Evolutionary conservation across 2,888 invertebrate species (phyloP), one percentile per base, ranked within the genome.

Genomic region (Melikaiella ostensackeni): DNA sequence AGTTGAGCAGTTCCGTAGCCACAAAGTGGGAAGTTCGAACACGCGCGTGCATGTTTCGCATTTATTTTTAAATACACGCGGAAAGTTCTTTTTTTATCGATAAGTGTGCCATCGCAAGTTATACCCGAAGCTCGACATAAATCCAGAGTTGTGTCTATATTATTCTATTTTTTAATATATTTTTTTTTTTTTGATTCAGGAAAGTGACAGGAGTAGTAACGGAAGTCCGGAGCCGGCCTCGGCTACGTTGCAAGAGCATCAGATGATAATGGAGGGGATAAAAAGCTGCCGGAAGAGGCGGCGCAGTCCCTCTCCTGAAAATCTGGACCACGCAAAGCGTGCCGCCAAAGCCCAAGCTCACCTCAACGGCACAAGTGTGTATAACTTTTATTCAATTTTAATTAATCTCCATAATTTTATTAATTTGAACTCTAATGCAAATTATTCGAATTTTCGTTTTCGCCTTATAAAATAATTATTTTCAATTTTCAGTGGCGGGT

Each of bases 331-430:
- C 73, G 92, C 92, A 77, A 92, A 92, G 80, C 91, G 91, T 75
- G 93, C 93, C 55, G 92, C 92, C 19, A 92, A 93, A 59, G 92
- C 92, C 38, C 92, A 93, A 81, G 93, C 94, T 66, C 94, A 94
- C 89, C 90, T 94, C 66, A 95, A 95, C 88, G 95, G 95, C 89
- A 93, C 94, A 87, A 94, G 95, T 95, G 92, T 92, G 94, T 93
- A 92, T 64, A 73, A 30, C 9, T 21, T 11, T 7, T 1, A 42
- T 16, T 42, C 16, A 16, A 16, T 42, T 42, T 42, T 16, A 5
- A 42, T 42, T 6, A 16, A 42, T 30, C 1, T 19, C 19, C n/a
- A 42, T 70, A 1, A 16, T 70, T 21, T 30, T 27, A 30, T 70
- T 50, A 24, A 50, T 46, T 70, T 11, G 0, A 30, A 19, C 27